These are phyloP conservation scores for Clarias fuscus DNA, from an alignment of 2,797 vertebrate species.

Conservation along the genomic window DNA sequence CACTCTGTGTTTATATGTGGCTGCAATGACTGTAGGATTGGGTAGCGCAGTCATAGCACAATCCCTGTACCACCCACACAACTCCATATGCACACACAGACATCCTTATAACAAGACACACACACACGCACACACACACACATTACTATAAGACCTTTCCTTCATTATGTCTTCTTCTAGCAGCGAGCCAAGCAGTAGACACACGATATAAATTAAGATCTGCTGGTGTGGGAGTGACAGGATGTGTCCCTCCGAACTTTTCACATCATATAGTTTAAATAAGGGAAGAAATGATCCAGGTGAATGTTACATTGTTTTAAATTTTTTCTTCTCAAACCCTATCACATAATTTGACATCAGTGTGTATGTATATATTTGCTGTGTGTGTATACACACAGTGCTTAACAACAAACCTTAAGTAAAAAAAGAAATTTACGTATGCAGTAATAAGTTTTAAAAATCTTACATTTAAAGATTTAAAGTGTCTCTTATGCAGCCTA, in stretches of 20 bases:
- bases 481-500: too few relatives aligned
- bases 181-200: constrained; percentile 46
- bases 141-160: not conserved
- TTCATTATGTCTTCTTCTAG: constrained; percentile 7
- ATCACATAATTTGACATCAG: not conserved
- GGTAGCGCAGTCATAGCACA: constrained; percentile 23
- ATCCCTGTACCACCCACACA: constrained; percentile 32
- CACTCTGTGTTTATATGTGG: constrained; percentile 54
- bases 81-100: constrained; percentile 27
- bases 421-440: not conserved
- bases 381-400: not conserved
- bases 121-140: not conserved
- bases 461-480: too few relatives aligned
- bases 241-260: constrained; percentile 11
- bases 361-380: not conserved
- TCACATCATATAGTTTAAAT: not conserved
- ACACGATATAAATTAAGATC: not conserved
- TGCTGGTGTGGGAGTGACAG: not conserved
- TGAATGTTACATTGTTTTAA: constrained; percentile 26
- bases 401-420: not conserved
- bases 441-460: too few relatives aligned
- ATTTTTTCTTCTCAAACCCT: not conserved
- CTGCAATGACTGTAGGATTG: constrained; percentile 24
- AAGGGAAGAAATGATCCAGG: constrained; percentile 23
- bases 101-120: constrained; percentile 22